Evolutionary conservation across 2,888 invertebrate genomes (phyloP).

Genomic region (Orthosia gracilis): DNA sequence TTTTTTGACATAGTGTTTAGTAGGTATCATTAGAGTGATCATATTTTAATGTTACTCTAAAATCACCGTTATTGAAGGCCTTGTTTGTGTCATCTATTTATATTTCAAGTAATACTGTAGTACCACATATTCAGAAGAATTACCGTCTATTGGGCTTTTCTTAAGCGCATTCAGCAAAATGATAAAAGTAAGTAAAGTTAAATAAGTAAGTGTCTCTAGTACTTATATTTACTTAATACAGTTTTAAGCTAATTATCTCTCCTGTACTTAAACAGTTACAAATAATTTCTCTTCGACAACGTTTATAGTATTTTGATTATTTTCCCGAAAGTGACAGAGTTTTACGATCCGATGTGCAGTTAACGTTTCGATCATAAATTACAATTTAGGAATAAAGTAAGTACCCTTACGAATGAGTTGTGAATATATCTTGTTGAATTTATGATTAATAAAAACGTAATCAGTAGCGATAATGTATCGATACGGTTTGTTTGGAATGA

Average conservation of each 20-base stretch:
- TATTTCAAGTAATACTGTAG: not conserved
- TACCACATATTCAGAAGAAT: not conserved
- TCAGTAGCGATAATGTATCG: slow-evolving; percentile 59
- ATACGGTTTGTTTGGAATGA: not conserved
- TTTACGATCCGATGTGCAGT: slow-evolving; percentile 63
- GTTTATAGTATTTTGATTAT: slow-evolving; percentile 64
- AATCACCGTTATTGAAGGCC: not conserved
- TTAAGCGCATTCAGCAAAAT: not conserved
- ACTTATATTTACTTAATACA: slow-evolving; percentile 3
- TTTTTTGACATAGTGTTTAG: too few species aligned
- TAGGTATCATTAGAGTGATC: too few species aligned
- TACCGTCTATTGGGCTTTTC: not conserved
- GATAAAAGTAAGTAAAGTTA: too few species aligned
- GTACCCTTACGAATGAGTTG: slow-evolving; percentile 60
- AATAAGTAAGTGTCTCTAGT: too few species aligned
- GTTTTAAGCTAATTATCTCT: slow-evolving; percentile 32
- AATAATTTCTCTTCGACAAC: slow-evolving; percentile 41
- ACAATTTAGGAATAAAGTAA: slow-evolving; percentile 70
- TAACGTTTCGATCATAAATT: slow-evolving; percentile 70
- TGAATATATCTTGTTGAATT: slow-evolving; percentile 68
- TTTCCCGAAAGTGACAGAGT: slow-evolving; percentile 60
- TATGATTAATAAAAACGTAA: slow-evolving; percentile 68
- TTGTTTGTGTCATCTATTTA: not conserved
- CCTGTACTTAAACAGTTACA: slow-evolving; percentile 30
- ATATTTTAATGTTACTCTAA: too few species aligned